Evolutionary conservation across 1,140 invertebrate species (phyloP).

Genomic region (Caenorhabditis tropicalis): DNA sequence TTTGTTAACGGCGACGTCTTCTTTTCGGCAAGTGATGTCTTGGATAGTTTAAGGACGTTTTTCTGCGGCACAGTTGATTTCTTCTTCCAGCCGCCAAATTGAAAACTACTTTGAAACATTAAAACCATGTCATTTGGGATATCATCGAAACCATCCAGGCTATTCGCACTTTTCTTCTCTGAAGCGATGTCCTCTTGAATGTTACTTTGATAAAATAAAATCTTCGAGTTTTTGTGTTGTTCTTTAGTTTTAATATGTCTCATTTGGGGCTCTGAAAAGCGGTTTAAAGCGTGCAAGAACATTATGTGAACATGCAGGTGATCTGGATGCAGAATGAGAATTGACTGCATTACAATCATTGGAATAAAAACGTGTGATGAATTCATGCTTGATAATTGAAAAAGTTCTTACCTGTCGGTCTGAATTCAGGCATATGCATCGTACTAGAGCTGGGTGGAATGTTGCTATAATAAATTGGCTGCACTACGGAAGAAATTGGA

Average conservation of each 20-base stretch:
- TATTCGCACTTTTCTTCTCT: too few species aligned
- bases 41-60: not conserved
- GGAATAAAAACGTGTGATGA: too few species aligned
- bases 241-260: too few species aligned
- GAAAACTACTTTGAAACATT: not conserved
- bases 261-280: not conserved
- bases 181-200: too few species aligned
- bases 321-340: not conserved
- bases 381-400: too few species aligned
- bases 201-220: too few species aligned
- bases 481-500: not conserved
- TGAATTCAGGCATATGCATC: conserved; percentile 17
- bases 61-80: not conserved
- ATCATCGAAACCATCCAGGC: not conserved
- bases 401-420: not conserved
- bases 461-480: not conserved
- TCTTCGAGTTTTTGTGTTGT: too few species aligned
- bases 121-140: not conserved
- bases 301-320: not conserved
- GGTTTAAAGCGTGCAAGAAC: not conserved
- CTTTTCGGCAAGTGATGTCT: too few species aligned
- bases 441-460: not conserved
- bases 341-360: too few species aligned
- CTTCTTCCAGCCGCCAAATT: not conserved
- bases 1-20: too few species aligned